These are phyloP conservation scores for Colius striatus DNA, from an alignment of 2,113 vertebrate species.

Conservation along the genomic window DNA sequence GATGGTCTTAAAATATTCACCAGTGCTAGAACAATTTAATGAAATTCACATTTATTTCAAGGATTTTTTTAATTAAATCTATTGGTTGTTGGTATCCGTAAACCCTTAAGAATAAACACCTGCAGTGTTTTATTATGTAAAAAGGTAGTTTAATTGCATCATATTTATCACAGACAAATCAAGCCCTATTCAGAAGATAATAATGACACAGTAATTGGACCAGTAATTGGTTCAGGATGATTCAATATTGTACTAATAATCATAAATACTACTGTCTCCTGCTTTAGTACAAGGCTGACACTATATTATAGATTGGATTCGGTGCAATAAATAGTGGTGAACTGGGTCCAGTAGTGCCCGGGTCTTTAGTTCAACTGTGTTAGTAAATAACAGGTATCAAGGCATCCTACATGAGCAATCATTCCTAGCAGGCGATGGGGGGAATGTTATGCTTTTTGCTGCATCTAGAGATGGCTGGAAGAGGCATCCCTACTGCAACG, in stretches of 20 bases:
- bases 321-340: constrained; percentile 79
- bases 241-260: constrained; percentile 88
- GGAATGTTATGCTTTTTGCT: background rate
- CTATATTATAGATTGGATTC: constrained; percentile 75
- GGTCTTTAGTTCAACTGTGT: constrained; percentile 34
- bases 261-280: constrained; percentile 83
- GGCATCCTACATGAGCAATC: background rate
- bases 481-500: background rate
- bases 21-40: constrained; percentile 76
- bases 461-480: background rate
- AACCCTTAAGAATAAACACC: constrained; percentile 86
- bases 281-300: constrained; percentile 79
- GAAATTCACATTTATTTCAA: constrained; percentile 80
- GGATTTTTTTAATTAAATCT: constrained; percentile 84
- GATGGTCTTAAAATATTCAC: constrained; percentile 70
- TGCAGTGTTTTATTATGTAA: constrained; percentile 88
- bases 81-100: constrained; percentile 84
- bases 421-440: background rate
- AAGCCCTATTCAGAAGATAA: constrained; percentile 86
- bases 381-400: constrained; percentile 57
- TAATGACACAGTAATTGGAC: constrained; percentile 86
- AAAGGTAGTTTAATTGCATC: constrained; percentile 86
- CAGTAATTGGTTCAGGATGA: constrained; percentile 86
- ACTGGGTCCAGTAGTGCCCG: constrained; percentile 64
- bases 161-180: constrained; percentile 87